These are phyloP conservation scores for Scytalopus superciliaris DNA, from an alignment of 2,113 vertebrate genomes.

Conservation along the genomic window DNA sequence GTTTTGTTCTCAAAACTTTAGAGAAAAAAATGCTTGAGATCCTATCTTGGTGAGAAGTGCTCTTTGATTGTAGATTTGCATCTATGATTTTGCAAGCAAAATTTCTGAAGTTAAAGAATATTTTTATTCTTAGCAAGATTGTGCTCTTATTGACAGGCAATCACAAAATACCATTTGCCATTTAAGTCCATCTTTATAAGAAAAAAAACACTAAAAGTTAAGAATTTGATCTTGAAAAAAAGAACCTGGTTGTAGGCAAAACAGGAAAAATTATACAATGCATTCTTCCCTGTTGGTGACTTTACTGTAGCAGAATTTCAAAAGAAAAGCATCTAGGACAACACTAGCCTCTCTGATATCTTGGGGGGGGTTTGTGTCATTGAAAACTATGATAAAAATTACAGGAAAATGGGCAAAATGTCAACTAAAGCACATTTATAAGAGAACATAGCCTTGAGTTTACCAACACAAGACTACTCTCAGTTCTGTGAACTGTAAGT, in stretches of 20 bases:
- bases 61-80: not conserved
- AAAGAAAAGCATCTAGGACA: not conserved
- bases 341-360: not conserved
- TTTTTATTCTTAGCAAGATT: not conserved
- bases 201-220: not conserved
- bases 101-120: not conserved
- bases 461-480: not conserved
- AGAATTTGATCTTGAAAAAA: not conserved
- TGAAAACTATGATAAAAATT: not conserved
- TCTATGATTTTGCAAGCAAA: not conserved
- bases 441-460: not conserved
- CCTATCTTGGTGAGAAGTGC: not conserved
- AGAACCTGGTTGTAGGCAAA: not conserved
- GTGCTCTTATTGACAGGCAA: not conserved
- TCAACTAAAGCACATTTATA: not conserved
- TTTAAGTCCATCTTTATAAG: not conserved
- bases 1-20: not conserved
- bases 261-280: not conserved
- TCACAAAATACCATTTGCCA: not conserved
- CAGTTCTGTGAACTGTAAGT: not conserved
- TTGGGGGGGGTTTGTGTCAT: rapidly evolving
- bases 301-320: not conserved
- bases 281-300: not conserved
- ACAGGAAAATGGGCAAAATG: not conserved
- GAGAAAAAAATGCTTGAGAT: not conserved